Percentiles rank a stretch among this genome's conserved stretches.
phyloP scores from a whole-genome alignment of 2,888 invertebrate species.

The Ganaspis brasiliensis region DNA sequence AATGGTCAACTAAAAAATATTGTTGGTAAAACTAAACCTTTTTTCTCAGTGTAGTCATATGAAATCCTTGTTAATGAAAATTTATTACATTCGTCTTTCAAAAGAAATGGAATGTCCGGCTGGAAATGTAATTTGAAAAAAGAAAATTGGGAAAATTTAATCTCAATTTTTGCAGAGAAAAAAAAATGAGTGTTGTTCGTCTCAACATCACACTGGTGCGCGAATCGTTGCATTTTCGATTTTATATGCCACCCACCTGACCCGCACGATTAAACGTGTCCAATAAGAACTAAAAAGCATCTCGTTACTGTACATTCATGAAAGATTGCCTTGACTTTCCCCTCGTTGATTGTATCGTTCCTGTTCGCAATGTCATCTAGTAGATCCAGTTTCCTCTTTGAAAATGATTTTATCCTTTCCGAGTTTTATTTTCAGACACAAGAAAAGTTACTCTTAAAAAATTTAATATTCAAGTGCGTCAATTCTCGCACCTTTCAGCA shows the following conservation, averaged over 20 bases:
- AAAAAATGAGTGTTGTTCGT: background rate
- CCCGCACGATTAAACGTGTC: background rate
- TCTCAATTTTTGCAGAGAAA: background rate
- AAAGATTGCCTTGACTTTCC: background rate
- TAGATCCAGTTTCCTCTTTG: background rate
- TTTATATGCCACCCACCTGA: conserved; percentile 36
- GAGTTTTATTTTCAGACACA: background rate
- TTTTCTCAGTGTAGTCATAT: no score
- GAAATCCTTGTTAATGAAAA: background rate
- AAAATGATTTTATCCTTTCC: no score
- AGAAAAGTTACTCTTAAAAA: background rate
- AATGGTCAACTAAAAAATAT: no score
- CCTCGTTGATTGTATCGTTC: conserved; percentile 1
- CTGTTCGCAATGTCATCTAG: no score
- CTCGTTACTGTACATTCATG: conserved; percentile 25
- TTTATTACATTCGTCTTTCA: background rate
- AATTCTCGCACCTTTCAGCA: background rate
- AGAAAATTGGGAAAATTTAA: background rate
- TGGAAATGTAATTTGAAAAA: background rate
- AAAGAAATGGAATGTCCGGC: background rate
- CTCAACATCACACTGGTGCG: background rate
- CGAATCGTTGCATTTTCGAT: conserved; percentile 29
- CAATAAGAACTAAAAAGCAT: conserved; percentile 11
- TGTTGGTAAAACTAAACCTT: no score
- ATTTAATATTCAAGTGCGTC: background rate